phyloP scores from a whole-genome alignment of 2,888 invertebrate species.

The Campoplex nolae region DNA sequence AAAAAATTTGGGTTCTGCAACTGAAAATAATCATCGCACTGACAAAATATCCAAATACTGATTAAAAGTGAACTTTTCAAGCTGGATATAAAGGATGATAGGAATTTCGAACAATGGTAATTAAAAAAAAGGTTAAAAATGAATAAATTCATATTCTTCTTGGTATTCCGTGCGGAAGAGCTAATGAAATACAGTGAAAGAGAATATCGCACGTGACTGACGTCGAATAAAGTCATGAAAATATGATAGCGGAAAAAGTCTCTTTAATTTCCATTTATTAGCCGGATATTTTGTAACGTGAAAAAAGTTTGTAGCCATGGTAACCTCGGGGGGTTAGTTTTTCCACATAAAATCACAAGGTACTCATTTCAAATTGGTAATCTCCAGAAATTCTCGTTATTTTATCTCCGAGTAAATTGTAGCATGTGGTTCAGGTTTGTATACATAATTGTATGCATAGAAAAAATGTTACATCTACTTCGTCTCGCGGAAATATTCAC shows the following conservation, averaged over 20 bases:
- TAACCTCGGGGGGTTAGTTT: slow-evolving; percentile 18
- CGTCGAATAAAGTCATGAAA: slow-evolving; percentile 13
- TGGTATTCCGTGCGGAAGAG: background rate
- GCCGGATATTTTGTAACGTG: background rate
- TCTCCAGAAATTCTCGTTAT: slow-evolving; percentile 45
- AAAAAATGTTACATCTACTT: slow-evolving; percentile 7
- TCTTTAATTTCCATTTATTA: slow-evolving; percentile 29
- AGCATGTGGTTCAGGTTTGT: slow-evolving; percentile 40
- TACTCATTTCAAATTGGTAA: slow-evolving; percentile 43
- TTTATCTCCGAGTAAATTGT: slow-evolving; percentile 50
- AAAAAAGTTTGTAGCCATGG: slow-evolving; percentile 6
- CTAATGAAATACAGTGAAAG: background rate
- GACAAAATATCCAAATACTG: too few species aligned
- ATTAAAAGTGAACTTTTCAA: too few species aligned
- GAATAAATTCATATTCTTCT: background rate
- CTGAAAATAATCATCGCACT: too few species aligned
- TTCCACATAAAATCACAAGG: slow-evolving; percentile 18
- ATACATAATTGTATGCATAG: slow-evolving; percentile 6
- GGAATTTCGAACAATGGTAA: background rate
- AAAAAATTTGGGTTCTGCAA: too few species aligned
- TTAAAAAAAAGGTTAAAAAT: background rate
- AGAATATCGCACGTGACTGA: slow-evolving; percentile 7
- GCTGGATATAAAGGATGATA: too few species aligned
- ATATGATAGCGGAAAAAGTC: slow-evolving; percentile 11
- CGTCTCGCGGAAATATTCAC: slow-evolving; percentile 55